Evolutionary conservation across 2,113 vertebrate species (phyloP), one percentile per base, ranked within the genome.

Genomic region (Crotalus helleri): DNA sequence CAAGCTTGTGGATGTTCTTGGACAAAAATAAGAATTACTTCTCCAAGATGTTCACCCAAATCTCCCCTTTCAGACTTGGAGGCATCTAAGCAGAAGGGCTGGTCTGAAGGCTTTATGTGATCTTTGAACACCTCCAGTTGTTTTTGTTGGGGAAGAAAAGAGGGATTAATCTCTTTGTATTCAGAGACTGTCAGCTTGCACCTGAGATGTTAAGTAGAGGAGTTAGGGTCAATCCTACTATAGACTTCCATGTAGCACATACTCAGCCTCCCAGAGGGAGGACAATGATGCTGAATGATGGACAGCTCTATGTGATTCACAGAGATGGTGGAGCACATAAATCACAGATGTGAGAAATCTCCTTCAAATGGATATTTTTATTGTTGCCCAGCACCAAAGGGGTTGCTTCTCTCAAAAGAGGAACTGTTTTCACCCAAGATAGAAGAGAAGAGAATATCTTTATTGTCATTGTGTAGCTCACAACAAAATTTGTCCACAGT

Each of bases 1-100:
- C 90, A 49, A 91, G 49, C 49, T 81, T 33, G 49, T 10, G 3
- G 90, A 21, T 24, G 19, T 19, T 23, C 19, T 6, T 9, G 61
- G 90, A 10, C 4, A 91, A n/a, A 51, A 91, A 81, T 1, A n/a
- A 4, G 17, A 55, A 33, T 23, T 91, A 21, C 90, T 44, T 33
- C 2, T 2, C 11, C 33, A 85, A 4, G 29, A 33, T 5, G 7
- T 17, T 26, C 17, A 85, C 53, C 2, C 54, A 51, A 3, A 23
- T 8, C n/a, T 10, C 33, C 2, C 64, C 2, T 53, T 3, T 7
- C 0, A 0, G 4, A 2, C 3, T 2, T 15, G 69, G 5, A 3
- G 69, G n/a, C 53, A 26, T 51, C 0, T 0, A 9, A 29, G 53
- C 21, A 17, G n/a, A 49, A 49, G 4, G 3, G 49, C 51, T 11